Percentiles rank a stretch among this genome's conserved stretches.
These are phyloP conservation scores for Pammene aurita DNA, from an alignment of 2,888 invertebrate species.

Conservation along the genomic window DNA sequence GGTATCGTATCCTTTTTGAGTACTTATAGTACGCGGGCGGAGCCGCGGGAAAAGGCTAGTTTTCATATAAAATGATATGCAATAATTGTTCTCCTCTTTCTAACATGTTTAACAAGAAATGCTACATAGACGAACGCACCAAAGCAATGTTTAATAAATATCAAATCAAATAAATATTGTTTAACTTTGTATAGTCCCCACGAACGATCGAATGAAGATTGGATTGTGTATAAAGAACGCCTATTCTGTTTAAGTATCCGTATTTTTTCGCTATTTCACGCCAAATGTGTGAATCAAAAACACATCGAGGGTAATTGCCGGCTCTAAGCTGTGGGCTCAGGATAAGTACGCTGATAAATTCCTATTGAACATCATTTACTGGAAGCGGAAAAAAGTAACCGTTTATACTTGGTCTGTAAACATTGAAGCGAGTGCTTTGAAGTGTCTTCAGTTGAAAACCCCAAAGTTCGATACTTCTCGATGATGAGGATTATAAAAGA, in stretches of 20 bases:
- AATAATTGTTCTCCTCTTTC: too few species aligned
- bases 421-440: neutral
- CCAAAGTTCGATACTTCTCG: neutral
- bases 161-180: too few species aligned
- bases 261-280: neutral
- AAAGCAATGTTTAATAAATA: too few species aligned
- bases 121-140: too few species aligned
- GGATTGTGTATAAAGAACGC: neutral
- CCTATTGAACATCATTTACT: slow-evolving; percentile 35
- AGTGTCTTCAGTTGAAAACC: neutral
- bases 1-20: too few species aligned
- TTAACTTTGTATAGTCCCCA: too few species aligned
- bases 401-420: slow-evolving; percentile 11
- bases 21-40: too few species aligned
- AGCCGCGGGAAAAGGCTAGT: too few species aligned
- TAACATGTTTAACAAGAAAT: too few species aligned
- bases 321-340: slow-evolving; percentile 27
- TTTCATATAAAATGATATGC: too few species aligned
- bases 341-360: slow-evolving; percentile 23
- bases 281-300: slow-evolving; percentile 34
- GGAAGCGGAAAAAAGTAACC: slow-evolving; percentile 27
- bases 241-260: slow-evolving; percentile 1
- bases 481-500: neutral
- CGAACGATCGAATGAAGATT: too few species aligned
- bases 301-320: slow-evolving; percentile 38